Evolutionary conservation across 2,888 invertebrate species (phyloP).

Genomic region (Prosopocoilus inquinatus): DNA sequence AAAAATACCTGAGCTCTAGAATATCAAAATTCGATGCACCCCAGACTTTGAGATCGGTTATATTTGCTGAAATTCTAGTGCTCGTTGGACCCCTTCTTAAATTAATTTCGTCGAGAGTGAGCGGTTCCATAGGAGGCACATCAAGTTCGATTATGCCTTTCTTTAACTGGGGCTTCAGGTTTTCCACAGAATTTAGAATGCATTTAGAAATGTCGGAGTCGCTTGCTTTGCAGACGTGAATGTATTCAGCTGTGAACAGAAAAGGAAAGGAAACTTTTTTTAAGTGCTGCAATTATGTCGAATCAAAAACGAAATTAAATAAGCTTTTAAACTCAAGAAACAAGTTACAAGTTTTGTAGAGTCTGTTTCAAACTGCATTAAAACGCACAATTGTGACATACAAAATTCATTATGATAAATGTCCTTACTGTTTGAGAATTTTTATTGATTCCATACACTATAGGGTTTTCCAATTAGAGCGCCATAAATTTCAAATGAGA

Average conservation of each 20-base stretch:
- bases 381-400: too few relatives aligned
- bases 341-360: too few relatives aligned
- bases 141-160: conserved; percentile 66
- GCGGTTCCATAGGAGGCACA: conserved; percentile 66
- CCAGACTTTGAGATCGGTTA: conserved; percentile 60
- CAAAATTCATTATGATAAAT: too few relatives aligned
- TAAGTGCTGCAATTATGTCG: too few relatives aligned
- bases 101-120: conserved; percentile 61
- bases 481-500: too few relatives aligned
- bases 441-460: too few relatives aligned
- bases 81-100: conserved; percentile 58
- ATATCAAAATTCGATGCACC: conserved; percentile 62
- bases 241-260: conserved; percentile 52
- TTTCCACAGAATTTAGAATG: conserved; percentile 51
- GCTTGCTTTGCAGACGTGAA: conserved; percentile 55
- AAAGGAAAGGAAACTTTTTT: too few relatives aligned
- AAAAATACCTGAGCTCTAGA: conserved; percentile 53
- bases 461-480: too few relatives aligned
- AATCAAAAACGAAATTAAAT: too few relatives aligned
- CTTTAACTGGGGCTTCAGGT: conserved; percentile 52
- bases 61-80: conserved; percentile 56
- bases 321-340: too few relatives aligned
- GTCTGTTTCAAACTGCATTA: too few relatives aligned
- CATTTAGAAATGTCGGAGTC: conserved; percentile 55
- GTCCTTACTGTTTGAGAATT: too few relatives aligned